Evolutionary conservation across 2,113 vertebrate species (phyloP), one percentile per base, ranked within the genome.

Genomic region (Rynchops niger): DNA sequence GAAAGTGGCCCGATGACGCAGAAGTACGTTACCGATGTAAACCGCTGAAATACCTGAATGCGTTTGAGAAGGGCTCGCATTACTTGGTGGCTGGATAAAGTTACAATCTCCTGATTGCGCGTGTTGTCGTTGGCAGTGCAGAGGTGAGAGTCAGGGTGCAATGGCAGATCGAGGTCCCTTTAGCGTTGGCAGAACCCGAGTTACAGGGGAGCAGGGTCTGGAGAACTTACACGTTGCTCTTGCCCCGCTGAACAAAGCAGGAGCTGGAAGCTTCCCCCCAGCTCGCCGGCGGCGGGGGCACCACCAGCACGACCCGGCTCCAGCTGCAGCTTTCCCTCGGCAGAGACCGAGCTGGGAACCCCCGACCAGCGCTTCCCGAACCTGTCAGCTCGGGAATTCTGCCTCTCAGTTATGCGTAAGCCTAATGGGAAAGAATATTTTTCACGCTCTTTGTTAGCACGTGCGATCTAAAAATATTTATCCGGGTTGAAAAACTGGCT

Each of bases 101-200:
- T 14, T 22, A 26, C 30, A 4, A 0, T 1, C 6, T 34, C n/a
- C 58, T 14, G 58, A 0, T 22, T 27, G 53, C 40, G 61, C 12
- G 6, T 6, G 34, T 27, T n/a, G n/a, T n/a, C n/a, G n/a, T n/a
- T n/a, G n/a, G 2, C 47, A 36, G 66, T 15, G 26, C 25, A 2
- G 8, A 8, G 19, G 9, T 10, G 43, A 36, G 58, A 2, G 3
- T 8, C 1, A 3, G 67, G 62, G 2, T 81, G 50, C 25, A 16
- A 9, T 2, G 29, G 21, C 12, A 55, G 40, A 9, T n/a, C 2
- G 5, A 9, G 34, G 27, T 26, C 27, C 19, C 30, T 65, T 25
- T 16, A 2, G 4, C 5, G 7, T 7, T n/a, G 42, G 6, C 30
- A 32, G 7, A 2, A 42, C 29, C 45, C 2, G 9, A 12, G 34